Conservation (phyloP, 2,888 invertebrate species). For the Shargacucullia verbasci region DNA sequence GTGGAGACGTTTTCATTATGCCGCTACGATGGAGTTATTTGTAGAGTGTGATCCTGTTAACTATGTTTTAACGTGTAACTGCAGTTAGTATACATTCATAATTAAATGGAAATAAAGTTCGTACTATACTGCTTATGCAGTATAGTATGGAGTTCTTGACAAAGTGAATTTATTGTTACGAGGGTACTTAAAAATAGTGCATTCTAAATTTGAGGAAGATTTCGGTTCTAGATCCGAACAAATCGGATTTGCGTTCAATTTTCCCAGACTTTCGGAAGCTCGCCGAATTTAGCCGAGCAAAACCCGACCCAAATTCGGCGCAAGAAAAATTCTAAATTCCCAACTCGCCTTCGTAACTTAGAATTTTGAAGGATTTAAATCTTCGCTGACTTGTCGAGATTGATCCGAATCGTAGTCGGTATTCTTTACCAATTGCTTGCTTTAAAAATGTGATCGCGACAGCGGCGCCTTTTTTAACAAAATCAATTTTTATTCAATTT, state of each 20-base stretch:
- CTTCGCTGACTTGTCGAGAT: conserved; percentile 70
- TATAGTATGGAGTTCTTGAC: conserved; percentile 18
- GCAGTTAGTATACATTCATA: background rate
- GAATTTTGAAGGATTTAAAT: conserved; percentile 80
- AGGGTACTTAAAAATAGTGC: conserved; percentile 57
- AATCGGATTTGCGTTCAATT: conserved; percentile 88
- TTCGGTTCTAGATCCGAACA: conserved; percentile 73
- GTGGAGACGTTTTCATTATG: conserved; percentile 38
- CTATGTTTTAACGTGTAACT: background rate
- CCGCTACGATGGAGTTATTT: conserved; percentile 49
- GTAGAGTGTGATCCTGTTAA: conserved; percentile 16
- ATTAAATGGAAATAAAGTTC: background rate
- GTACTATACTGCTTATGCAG: background rate
- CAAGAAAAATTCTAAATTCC: conserved; percentile 73
- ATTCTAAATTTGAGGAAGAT: conserved; percentile 72
- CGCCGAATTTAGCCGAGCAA: conserved; percentile 71
- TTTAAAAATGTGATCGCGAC: conserved; percentile 32
- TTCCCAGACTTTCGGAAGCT: conserved; percentile 82
- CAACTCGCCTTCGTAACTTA: conserved; percentile 69
- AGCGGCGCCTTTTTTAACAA: conserved; percentile 8
- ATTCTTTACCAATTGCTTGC: conserved; percentile 51
- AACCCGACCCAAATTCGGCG: conserved; percentile 76
- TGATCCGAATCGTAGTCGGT: conserved; percentile 67
- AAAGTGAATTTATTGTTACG: conserved; percentile 40
- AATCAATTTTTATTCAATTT: conserved; percentile 30